Evolutionary conservation across 2,888 invertebrate species (phyloP).

Genomic region (Myopa testacea): DNA sequence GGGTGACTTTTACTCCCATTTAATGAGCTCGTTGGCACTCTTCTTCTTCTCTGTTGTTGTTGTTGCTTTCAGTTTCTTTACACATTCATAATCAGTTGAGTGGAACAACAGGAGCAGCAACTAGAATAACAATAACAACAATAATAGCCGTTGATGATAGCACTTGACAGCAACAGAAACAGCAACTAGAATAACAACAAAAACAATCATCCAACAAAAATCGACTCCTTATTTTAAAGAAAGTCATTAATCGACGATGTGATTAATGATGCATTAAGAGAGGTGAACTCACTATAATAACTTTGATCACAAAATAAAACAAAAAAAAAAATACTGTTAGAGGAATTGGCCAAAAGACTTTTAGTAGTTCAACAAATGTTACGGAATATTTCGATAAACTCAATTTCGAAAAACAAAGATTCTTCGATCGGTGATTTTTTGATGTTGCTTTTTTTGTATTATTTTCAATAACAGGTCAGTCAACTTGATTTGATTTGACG

Average conservation of each 20-base stretch:
- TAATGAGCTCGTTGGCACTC: constrained; percentile 24
- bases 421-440: no score
- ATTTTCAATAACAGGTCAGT: no score
- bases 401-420: no score
- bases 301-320: no score
- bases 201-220: no score
- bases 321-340: no score
- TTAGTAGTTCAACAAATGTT: no score
- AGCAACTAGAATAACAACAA: not conserved
- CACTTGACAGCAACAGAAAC: not conserved
- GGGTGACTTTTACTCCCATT: constrained; percentile 28
- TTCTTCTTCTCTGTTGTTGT: not conserved
- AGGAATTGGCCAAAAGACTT: no score
- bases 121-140: not conserved
- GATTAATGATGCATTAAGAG: constrained; percentile 41
- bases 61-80: not conserved
- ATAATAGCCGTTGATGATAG: not conserved
- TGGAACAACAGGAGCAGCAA: constrained; percentile 2
- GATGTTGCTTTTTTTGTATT: no score
- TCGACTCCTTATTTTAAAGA: constrained; percentile 19
- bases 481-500: no score
- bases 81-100: constrained; percentile 6
- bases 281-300: no score
- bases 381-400: no score
- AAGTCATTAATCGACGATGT: constrained; percentile 38